These are phyloP conservation scores for Clarias laeviceps DNA, from an alignment of 2,797 vertebrate genomes.

Conservation along the genomic window DNA sequence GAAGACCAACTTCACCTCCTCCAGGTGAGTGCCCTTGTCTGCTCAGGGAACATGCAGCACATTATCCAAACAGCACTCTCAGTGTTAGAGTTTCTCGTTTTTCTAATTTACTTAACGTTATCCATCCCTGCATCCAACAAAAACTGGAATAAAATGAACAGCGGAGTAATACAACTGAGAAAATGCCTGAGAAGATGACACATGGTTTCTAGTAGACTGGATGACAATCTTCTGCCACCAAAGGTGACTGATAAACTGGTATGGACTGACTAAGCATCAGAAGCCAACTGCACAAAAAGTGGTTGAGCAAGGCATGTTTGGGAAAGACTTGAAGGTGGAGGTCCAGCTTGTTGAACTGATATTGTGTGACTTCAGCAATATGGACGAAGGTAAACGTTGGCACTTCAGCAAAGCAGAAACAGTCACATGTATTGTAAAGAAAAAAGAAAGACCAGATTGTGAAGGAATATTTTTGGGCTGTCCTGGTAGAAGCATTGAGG, in stretches of 20 bases:
- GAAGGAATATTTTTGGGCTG: constrained; percentile 96
- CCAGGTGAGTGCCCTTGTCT: constrained; percentile 21
- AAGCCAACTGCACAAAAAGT: constrained; percentile 96
- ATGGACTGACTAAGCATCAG: constrained; percentile 86
- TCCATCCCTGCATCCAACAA: not conserved
- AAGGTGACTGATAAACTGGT: constrained; percentile 97
- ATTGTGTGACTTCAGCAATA: constrained; percentile 90
- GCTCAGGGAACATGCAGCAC: not conserved
- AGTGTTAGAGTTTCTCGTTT: not conserved
- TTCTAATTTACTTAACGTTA: constrained; percentile 12
- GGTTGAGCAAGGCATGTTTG: constrained; percentile 96
- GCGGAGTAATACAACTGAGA: constrained; percentile 22
- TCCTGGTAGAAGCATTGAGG: constrained; percentile 94
- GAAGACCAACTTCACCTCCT: constrained; percentile 43
- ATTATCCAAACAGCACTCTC: not conserved
- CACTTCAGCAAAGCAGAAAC: constrained; percentile 98
- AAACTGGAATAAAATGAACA: constrained; percentile 17
- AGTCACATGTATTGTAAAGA: constrained; percentile 91
- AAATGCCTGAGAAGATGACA: constrained; percentile 20
- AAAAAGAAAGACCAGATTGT: constrained; percentile 95
- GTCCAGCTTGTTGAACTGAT: constrained; percentile 95
- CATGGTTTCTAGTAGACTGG: constrained; percentile 92
- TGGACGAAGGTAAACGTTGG: constrained; percentile 88
- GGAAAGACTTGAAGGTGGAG: constrained; percentile 98
- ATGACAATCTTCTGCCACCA: constrained; percentile 94